Conservation (phyloP, 2,797 vertebrate genomes). For the Carduelis carduelis region DNA sequence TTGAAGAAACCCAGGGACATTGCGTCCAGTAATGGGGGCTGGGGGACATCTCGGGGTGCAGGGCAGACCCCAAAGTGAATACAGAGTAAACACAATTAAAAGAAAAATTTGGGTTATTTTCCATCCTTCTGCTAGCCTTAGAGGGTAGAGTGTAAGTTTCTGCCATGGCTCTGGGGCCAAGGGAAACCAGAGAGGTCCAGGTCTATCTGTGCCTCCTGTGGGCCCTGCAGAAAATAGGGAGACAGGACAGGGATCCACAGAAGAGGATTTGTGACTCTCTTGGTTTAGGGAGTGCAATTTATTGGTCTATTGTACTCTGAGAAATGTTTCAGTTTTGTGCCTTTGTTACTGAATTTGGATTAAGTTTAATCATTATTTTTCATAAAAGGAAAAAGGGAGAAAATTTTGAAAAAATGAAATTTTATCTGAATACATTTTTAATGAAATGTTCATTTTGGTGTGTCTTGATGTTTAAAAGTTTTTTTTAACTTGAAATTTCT, state of each 20-base stretch:
- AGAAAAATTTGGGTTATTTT: not conserved
- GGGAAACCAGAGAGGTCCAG: not conserved
- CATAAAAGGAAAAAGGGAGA: not conserved
- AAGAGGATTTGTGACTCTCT: not conserved
- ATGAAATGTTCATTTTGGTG: not conserved
- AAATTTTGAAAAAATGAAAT: not conserved
- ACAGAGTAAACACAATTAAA: not conserved
- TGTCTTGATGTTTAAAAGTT: not conserved
- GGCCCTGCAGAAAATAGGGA: not conserved
- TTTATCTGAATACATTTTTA: not conserved
- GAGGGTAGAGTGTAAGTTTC: not conserved
- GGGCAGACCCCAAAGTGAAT: not conserved
- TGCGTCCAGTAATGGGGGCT: not conserved
- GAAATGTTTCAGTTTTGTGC: not conserved
- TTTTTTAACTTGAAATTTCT: not conserved
- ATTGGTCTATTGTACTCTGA: not conserved
- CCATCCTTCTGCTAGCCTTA: not conserved
- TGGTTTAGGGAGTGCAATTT: not conserved
- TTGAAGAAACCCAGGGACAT: not conserved
- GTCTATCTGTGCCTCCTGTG: not conserved
- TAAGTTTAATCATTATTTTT: not conserved
- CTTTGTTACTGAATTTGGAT: not conserved
- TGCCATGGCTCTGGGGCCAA: rapidly evolving
- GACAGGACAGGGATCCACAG: not conserved
- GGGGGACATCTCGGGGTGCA: not conserved